Evolutionary conservation across 2,797 vertebrate genomes (phyloP).

Genomic region (Sandelia bainsii): DNA sequence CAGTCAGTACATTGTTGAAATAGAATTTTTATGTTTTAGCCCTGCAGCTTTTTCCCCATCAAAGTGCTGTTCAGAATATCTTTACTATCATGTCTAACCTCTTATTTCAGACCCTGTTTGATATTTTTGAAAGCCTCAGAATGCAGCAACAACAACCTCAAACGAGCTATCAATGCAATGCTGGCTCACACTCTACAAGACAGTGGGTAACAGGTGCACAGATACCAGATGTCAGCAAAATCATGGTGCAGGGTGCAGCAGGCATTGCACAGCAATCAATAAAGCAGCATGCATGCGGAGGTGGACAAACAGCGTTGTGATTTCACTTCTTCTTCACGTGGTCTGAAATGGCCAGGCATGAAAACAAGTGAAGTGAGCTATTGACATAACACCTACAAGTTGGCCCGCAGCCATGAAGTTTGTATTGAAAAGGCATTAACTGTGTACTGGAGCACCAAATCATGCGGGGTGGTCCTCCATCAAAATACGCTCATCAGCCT

Average conservation of each 20-base stretch:
- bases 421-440: slow-evolving; percentile 62
- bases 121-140: slow-evolving; percentile 9
- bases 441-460: slow-evolving; percentile 51
- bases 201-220: slow-evolving; percentile 60
- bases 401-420: slow-evolving; percentile 48
- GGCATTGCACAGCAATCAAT: slow-evolving; percentile 57
- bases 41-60: neutral
- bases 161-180: slow-evolving; percentile 16
- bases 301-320: slow-evolving; percentile 56
- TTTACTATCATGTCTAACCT: neutral
- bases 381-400: slow-evolving; percentile 60
- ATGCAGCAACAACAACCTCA: slow-evolving; percentile 21
- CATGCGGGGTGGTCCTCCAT: slow-evolving; percentile 59
- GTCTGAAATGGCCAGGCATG: slow-evolving; percentile 34
- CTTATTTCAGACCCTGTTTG: neutral
- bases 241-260: slow-evolving; percentile 46
- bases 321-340: slow-evolving; percentile 57
- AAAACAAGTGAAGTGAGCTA: slow-evolving; percentile 55
- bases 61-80: neutral
- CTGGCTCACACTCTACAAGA: slow-evolving; percentile 60
- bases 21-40: neutral
- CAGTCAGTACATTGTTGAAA: neutral
- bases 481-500: slow-evolving; percentile 51
- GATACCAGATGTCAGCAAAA: slow-evolving; percentile 66
- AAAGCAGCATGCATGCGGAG: slow-evolving; percentile 64